Percentiles rank a stretch among this genome's conserved stretches.
These are phyloP conservation scores for Puffinus mauretanicus DNA, from an alignment of 2,113 vertebrate species.

Conservation along the genomic window DNA sequence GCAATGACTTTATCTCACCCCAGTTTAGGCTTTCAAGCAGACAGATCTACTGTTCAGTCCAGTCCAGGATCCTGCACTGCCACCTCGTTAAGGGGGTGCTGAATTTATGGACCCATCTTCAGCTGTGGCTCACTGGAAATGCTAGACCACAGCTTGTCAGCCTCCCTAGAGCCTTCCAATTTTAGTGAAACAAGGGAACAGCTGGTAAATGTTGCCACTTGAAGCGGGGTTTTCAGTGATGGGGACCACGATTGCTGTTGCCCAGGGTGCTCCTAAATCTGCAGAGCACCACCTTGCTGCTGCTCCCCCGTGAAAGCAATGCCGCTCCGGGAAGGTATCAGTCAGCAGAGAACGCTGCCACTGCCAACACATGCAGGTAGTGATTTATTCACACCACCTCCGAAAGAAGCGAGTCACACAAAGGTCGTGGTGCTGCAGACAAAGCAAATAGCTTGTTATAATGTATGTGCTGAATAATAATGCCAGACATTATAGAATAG, in stretches of 20 bases:
- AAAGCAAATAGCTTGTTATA: neutral
- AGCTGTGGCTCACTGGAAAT: neutral
- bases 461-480: neutral
- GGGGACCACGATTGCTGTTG: neutral
- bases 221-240: neutral
- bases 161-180: neutral
- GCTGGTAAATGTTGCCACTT: neutral
- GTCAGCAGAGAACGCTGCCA: neutral
- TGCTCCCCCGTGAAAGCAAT: neutral
- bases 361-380: neutral
- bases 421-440: neutral
- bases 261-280: neutral
- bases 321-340: rapidly evolving
- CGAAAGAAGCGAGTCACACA: neutral
- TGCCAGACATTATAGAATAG: neutral
- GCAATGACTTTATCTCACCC: neutral
- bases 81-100: neutral
- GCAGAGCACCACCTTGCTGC: neutral
- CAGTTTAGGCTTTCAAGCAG: neutral
- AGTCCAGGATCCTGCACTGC: neutral
- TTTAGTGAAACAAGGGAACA: neutral
- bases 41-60: neutral
- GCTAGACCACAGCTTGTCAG: neutral
- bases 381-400: neutral
- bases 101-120: neutral